Evolutionary conservation across 2,888 invertebrate species (phyloP), one percentile per base, ranked within the genome.

Genomic region (Drosophila nigricruria): DNA sequence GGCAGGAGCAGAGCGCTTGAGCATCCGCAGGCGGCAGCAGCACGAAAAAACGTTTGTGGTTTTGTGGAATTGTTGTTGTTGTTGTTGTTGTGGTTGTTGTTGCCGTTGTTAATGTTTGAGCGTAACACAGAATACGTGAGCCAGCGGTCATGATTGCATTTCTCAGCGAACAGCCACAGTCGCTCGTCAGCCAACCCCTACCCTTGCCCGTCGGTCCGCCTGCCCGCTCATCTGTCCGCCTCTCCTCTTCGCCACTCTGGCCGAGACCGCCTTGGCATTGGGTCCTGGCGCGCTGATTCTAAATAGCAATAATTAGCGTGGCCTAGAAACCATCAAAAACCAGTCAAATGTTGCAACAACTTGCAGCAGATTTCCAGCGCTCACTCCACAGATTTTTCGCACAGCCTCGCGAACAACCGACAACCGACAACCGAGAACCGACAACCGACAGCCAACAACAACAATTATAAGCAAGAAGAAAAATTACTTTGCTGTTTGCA

Each of bases 71-170:
- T 71, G 77, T 76, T 67, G 62, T 45, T 70, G 42, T 34, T 59
- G 40, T 38, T 50, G 63, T 42, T 42, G 68, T 40, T 53, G 70
- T 30, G 36, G 66, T 59, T 73, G 70, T 70, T 77, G 80, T 73
- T 81, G 85, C 70, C 70, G 88, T 90, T 81, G 89, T 88, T 92
- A 92, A 91, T 91, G 91, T 81, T 79, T 45, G 68, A 87, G 92
- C 92, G 92, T 92, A 92, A 92, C 92, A 92, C 91, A 92, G 92
- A 92, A 92, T 92, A 92, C 92, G 92, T 92, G 92, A 92, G 91
- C 81, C 82, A 74, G 73, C 89, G 82, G 81, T 86, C 86, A 89
- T 85, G 86, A 88, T 89, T 87, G 89, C 83, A 79, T 88, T 90
- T 82, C 79, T 73, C 73, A 82, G 78, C 45, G 73, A 63, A 30